phyloP scores from a whole-genome alignment of 2,888 invertebrate species.

The Tillus elongatus region DNA sequence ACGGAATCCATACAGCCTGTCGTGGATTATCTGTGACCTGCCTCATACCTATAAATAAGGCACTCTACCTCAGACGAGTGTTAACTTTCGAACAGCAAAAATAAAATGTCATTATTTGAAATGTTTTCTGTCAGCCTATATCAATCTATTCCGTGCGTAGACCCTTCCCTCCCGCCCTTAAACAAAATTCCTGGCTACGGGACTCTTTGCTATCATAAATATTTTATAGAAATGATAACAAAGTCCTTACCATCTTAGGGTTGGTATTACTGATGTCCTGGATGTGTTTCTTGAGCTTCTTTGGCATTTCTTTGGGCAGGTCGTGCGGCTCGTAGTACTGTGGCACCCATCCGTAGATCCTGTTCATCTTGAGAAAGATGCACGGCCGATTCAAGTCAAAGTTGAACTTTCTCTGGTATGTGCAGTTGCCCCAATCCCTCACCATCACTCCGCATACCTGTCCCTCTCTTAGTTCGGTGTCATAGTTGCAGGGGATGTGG shows the following conservation, averaged over 20 bases:
- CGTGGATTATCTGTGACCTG: too few relatives aligned
- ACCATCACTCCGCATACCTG: conserved; percentile 81
- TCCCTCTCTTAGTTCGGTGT: conserved; percentile 39
- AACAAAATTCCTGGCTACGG: too few relatives aligned
- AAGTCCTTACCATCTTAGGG: conserved; percentile 4
- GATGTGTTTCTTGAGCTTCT: conserved; percentile 58
- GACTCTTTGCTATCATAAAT: too few relatives aligned
- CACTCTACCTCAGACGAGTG: too few relatives aligned
- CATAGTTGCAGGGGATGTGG: conserved; percentile 24
- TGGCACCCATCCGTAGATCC: conserved; percentile 82
- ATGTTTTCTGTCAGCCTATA: too few relatives aligned
- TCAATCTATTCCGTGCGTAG: too few relatives aligned
- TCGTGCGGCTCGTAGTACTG: conserved; percentile 58
- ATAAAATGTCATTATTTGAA: too few relatives aligned
- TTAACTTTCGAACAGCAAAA: too few relatives aligned
- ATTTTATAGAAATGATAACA: background rate
- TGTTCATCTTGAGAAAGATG: conserved; percentile 86
- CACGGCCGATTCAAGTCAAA: conserved; percentile 87
- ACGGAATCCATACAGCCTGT: too few relatives aligned
- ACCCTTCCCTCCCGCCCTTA: too few relatives aligned
- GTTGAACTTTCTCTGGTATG: conserved; percentile 72
- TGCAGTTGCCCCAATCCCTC: conserved; percentile 65
- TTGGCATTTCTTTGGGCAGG: conserved; percentile 65
- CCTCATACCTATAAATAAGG: too few relatives aligned
- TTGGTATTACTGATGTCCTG: conserved; percentile 13